Conservation (phyloP, 2,888 invertebrate genomes). For the Thereva unica region DNA sequence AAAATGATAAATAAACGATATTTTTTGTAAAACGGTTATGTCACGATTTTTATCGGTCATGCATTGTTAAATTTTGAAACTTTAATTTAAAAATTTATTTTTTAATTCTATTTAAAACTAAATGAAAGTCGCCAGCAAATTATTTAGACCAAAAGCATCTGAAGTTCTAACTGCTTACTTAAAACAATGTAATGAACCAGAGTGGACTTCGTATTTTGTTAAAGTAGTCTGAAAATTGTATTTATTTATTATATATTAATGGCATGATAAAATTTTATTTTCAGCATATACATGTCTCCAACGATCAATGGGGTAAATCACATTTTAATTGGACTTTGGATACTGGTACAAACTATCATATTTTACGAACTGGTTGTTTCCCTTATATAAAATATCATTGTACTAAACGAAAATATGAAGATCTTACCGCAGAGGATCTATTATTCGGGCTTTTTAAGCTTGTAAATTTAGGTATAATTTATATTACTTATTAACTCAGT, state of each 20-base stretch:
- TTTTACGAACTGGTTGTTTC: constrained; percentile 83
- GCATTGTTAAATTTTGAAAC: too few relatives aligned
- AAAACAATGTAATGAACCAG: constrained; percentile 79
- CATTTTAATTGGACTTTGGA: constrained; percentile 95
- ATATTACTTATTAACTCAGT: constrained; percentile 10
- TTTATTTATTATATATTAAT: constrained; percentile 1
- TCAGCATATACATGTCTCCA: constrained; percentile 63
- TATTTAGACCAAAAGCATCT: constrained; percentile 66
- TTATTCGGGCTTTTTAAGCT: constrained; percentile 87
- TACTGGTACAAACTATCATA: constrained; percentile 85
- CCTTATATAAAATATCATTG: constrained; percentile 98
- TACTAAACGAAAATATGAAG: constrained; percentile 71
- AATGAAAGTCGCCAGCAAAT: constrained; percentile 51
- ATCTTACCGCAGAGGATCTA: constrained; percentile 76
- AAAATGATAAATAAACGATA: too few relatives aligned
- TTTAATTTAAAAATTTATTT: too few relatives aligned
- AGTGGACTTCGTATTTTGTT: constrained; percentile 96
- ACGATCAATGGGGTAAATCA: constrained; percentile 92
- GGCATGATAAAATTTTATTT: constrained; percentile 17
- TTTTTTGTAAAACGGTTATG: too few relatives aligned
- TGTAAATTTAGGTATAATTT: constrained; percentile 81
- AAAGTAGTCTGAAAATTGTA: constrained; percentile 61
- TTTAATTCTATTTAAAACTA: neutral
- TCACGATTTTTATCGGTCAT: too few relatives aligned
- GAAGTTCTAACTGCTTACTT: constrained; percentile 85